A percentile compares a stretch with the other conserved stretches of the same genome.
Evolutionary conservation across 2,888 invertebrate genomes (phyloP).

Genomic region (Pimpla rufipes): DNA sequence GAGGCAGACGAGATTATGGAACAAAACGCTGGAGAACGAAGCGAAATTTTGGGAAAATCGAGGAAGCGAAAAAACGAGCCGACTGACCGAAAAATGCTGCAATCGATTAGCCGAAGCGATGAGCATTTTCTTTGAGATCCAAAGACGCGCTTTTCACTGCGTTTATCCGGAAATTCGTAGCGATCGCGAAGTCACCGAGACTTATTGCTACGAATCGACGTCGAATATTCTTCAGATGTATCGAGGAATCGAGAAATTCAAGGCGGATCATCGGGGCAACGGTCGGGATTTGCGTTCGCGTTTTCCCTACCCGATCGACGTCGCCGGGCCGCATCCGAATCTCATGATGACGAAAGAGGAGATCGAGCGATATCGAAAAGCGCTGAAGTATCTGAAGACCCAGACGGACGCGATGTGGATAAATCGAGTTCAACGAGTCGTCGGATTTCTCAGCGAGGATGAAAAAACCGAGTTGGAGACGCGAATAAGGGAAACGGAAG

Average conservation of each 20-base stretch:
- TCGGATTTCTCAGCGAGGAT: conserved; percentile 62
- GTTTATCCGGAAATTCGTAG: conserved; percentile 80
- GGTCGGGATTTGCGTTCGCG: conserved; percentile 70
- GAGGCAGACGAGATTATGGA: conserved; percentile 76
- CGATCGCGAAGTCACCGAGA: conserved; percentile 78
- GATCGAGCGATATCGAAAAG: conserved; percentile 74
- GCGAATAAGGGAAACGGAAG: conserved; percentile 58
- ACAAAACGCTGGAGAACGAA: conserved; percentile 76
- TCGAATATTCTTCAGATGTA: conserved; percentile 77
- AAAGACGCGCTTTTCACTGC: conserved; percentile 78
- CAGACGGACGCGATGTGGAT: conserved; percentile 57
- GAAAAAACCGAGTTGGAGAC: conserved; percentile 63
- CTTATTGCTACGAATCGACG: conserved; percentile 72
- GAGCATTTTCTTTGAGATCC: conserved; percentile 74
- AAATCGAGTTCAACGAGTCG: conserved; percentile 65
- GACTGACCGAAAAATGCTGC: conserved; percentile 65
- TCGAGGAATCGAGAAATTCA: conserved; percentile 79
- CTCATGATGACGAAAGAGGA: conserved; percentile 76
- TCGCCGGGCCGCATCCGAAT: conserved; percentile 74
- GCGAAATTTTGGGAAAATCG: conserved; percentile 72
- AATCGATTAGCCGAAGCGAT: conserved; percentile 73
- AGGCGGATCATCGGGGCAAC: conserved; percentile 70
- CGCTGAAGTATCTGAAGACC: conserved; percentile 74
- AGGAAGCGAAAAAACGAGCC: conserved; percentile 51
- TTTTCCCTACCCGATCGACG: conserved; percentile 78